phyloP scores from a whole-genome alignment of 2,797 vertebrate genomes.

The Xenopus petersii region DNA sequence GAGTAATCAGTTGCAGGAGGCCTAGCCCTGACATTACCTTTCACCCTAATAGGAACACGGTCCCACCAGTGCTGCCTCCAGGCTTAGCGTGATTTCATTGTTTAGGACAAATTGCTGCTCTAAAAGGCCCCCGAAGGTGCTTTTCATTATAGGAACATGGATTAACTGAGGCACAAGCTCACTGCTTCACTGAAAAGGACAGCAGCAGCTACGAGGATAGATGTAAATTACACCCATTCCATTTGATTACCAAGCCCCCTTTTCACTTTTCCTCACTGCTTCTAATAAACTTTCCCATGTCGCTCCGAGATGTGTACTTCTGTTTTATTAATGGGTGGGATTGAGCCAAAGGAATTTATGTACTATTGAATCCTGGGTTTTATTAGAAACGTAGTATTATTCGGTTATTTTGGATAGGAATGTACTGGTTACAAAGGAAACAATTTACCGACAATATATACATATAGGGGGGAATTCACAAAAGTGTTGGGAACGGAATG shows the following conservation, averaged over 20 bases:
- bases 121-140: conserved; percentile 6
- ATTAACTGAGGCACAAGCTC: conserved; percentile 12
- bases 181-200: conserved; percentile 7
- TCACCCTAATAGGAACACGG: conserved; percentile 41
- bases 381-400: no score
- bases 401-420: no score
- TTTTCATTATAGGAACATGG: conserved; percentile 19
- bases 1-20: conserved; percentile 37
- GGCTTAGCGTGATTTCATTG: conserved; percentile 34
- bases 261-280: neutral
- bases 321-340: no score
- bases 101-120: conserved; percentile 32
- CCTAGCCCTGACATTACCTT: conserved; percentile 29
- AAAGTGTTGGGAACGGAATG: no score
- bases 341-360: no score
- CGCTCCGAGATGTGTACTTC: no score
- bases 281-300: neutral
- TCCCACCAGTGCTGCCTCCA: conserved; percentile 17
- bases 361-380: no score
- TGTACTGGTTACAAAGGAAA: no score
- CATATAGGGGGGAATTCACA: no score
- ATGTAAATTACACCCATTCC: neutral
- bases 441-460: no score
- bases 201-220: neutral
- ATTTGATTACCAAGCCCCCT: neutral